Conservation (phyloP, 2,888 invertebrate species). For the Zygogramma bicolorata region DNA sequence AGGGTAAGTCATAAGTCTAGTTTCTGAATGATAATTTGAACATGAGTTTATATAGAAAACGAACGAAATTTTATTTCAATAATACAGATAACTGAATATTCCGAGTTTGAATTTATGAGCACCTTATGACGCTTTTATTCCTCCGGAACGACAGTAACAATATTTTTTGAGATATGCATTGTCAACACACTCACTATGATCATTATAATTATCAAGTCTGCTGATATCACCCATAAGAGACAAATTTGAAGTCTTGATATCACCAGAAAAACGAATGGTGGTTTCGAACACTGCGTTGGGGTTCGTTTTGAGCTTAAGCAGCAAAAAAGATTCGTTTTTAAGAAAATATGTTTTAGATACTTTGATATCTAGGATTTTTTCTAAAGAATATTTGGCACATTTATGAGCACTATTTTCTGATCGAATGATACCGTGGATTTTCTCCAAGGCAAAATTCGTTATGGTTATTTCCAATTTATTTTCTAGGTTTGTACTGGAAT, state of each 20-base stretch:
- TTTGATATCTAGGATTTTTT: conserved; percentile 55
- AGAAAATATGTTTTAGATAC: conserved; percentile 53
- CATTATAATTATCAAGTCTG: conserved; percentile 70
- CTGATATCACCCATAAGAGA: conserved; percentile 73
- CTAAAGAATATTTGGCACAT: conserved; percentile 60
- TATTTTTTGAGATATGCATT: conserved; percentile 71
- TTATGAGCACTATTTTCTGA: conserved; percentile 56
- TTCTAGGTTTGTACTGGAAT: conserved; percentile 66
- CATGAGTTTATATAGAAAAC: too few relatives aligned
- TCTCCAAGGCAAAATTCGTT: conserved; percentile 67
- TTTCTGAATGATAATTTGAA: too few relatives aligned
- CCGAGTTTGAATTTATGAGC: too few relatives aligned
- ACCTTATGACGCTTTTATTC: conserved; percentile 17
- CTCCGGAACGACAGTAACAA: conserved; percentile 67
- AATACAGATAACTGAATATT: too few relatives aligned
- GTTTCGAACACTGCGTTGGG: conserved; percentile 81
- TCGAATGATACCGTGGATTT: conserved; percentile 47
- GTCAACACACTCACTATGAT: conserved; percentile 69
- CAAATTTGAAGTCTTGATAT: conserved; percentile 57
- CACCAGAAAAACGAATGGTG: conserved; percentile 70
- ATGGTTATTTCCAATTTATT: conserved; percentile 69
- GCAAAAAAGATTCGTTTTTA: conserved; percentile 68
- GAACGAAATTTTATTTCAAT: too few relatives aligned
- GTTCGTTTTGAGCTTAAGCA: conserved; percentile 71
- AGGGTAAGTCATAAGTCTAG: too few relatives aligned